Evolutionary conservation across 2,888 invertebrate species (phyloP), one percentile per base, ranked within the genome.

Genomic region (Frankliniella intonsa): DNA sequence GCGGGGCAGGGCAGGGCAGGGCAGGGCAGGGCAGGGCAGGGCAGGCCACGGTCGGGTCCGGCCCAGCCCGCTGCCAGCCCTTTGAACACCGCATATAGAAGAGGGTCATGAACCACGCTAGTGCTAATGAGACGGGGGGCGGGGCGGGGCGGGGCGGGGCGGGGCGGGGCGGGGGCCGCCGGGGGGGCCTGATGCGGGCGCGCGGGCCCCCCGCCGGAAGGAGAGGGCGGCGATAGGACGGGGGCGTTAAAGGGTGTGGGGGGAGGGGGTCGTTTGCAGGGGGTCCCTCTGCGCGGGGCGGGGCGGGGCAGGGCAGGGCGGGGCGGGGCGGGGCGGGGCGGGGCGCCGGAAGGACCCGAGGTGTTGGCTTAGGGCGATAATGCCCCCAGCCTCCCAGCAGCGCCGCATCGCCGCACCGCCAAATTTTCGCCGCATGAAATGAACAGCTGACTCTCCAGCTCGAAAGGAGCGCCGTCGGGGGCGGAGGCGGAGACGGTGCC

Each of bases 71-170:
- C 38, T 38, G 38, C 38, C 55, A 12, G 69, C 25, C 69, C 69
- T 76, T 76, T 76, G 69, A 76, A 76, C 69, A 76, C 69, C 69
- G 69, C 69, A 22, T 22, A 69, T 11, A 19, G 8, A 19, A 69
- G 69, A 22, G 25, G 69, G 69, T 76, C 69, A 76, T 76, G 69
- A 76, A 76, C 69, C 69, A 22, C 22, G 69, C 69, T 76, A 22
- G 69, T 76, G 69, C 69, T 76, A 76, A 76, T 76, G 69, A 76
- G 69, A 17, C 12, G 55, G 55, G 14, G 55, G 55, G 2, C 3
- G 38, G 38, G 38, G 38, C 38, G 38, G 38, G 38, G 38, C 38
- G 38, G 38, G 69, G 25, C 12, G 69, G 25, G n/a, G 25, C 69
- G 8, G 69, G 25, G 38, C 38, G 10, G 22, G 69, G 22, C 22